Evolutionary conservation across 2,113 vertebrate genomes (phyloP), one percentile per base, ranked within the genome.

Genomic region (Leptobrachium ailaonicum): DNA sequence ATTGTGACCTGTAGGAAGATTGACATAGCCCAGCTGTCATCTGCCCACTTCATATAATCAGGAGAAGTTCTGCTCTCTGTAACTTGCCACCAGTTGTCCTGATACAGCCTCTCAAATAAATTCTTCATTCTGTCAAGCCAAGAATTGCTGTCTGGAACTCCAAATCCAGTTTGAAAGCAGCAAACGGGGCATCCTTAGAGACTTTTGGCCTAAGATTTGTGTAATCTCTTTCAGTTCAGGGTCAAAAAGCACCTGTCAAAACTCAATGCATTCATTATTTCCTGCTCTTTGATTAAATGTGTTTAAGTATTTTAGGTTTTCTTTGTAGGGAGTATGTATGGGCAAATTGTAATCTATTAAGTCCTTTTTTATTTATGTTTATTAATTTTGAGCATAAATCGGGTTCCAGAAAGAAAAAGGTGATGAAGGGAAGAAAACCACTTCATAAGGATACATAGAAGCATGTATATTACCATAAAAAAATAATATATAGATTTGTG

Each of bases 21-120:
- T 88, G 88, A 82, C 79, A 82, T 86, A 87, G 87, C 91, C 85
- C 85, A 84, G 84, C 90, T 89, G 85, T 92, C 93, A 92, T 85
- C 87, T 90, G 85, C 75, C 87, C 92, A 91, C 93, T 91, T 93
- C 83, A 83, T 82, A 1, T 0, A 86, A 86, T 85, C 86, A 79
- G 77, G 87, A 13, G 60, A 6, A 77, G 79, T 83, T 91, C 91
- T 94, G 91, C 66, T 85, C 90, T 90, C 84, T 87, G 81, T 92
- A 87, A 73, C 87, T 89, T 89, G 84, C 78, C 91, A 91, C 88
- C 0, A 79, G 78, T 83, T 80, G 45, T 82, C 86, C 78, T 87
- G 90, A 90, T 91, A 89, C 73, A 74, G 67, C 72, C 88, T 86
- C 86, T 91, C 50, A 76, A 45, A 68, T 68, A 86, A 84, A 86